A percentile compares a stretch with the other conserved stretches of the same genome.
These are phyloP conservation scores for Magallana nippona DNA, from an alignment of 2,888 invertebrate species.

Conservation along the genomic window DNA sequence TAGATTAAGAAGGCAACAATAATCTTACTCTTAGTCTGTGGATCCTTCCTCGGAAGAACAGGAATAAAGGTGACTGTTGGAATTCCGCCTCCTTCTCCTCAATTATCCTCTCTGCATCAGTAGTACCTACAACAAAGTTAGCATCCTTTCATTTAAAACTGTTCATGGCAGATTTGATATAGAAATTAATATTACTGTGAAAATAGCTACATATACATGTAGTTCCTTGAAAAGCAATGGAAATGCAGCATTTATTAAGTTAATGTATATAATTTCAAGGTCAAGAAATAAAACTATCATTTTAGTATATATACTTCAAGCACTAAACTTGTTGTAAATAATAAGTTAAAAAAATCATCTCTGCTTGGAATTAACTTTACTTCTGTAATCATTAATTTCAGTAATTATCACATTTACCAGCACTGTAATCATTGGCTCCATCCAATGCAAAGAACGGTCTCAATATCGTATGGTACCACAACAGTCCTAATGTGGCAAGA, in stretches of 20 bases:
- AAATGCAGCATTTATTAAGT: no score
- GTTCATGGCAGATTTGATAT: background rate
- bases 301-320: no score
- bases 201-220: no score
- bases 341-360: no score
- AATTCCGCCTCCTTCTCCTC: slow-evolving; percentile 80
- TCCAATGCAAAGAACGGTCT: slow-evolving; percentile 86
- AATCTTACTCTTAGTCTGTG: slow-evolving; percentile 83
- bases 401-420: slow-evolving; percentile 77
- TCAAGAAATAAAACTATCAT: no score
- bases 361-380: background rate
- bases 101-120: slow-evolving; percentile 82
- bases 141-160: background rate
- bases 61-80: slow-evolving; percentile 84
- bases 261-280: no score
- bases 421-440: slow-evolving; percentile 83
- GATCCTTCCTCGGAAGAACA: slow-evolving; percentile 85
- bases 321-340: no score
- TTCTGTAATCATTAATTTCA: background rate
- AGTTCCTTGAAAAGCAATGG: no score
- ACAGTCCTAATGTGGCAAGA: slow-evolving; percentile 84
- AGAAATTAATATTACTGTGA: no score
- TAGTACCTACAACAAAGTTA: slow-evolving; percentile 79
- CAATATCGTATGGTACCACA: slow-evolving; percentile 87
- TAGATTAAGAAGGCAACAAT: no score